phyloP scores from a whole-genome alignment of 2,113 vertebrate genomes.

The Columba livia region DNA sequence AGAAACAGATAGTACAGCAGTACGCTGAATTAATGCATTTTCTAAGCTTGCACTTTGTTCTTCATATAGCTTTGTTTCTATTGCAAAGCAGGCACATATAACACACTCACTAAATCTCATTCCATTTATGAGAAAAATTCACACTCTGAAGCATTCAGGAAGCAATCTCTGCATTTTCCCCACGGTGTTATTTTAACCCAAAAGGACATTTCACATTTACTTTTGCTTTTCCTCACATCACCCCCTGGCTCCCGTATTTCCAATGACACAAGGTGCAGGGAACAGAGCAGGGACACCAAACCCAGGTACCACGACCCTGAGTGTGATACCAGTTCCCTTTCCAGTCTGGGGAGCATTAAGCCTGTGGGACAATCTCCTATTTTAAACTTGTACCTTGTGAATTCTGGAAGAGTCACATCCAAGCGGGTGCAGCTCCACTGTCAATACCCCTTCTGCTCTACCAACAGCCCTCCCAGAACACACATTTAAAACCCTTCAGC shows the following conservation, averaged over 20 bases:
- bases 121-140: neutral
- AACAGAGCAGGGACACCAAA: neutral
- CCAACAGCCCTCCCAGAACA: neutral
- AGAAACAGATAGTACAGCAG: neutral
- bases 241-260: accelerated
- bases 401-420: neutral
- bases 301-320: accelerated
- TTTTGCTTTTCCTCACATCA: neutral
- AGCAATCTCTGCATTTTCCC: neutral
- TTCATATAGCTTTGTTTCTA: neutral
- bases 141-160: neutral
- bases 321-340: accelerated
- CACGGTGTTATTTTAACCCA: neutral
- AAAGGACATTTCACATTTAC: neutral
- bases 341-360: neutral
- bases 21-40: neutral
- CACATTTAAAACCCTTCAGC: neutral
- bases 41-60: neutral
- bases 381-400: neutral
- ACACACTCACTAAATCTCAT: neutral
- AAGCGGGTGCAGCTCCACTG: neutral
- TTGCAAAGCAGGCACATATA: neutral
- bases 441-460: neutral
- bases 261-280: neutral
- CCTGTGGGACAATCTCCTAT: neutral